These are phyloP conservation scores for Therioaphis trifolii DNA, from an alignment of 2,888 invertebrate genomes.

Conservation along the genomic window DNA sequence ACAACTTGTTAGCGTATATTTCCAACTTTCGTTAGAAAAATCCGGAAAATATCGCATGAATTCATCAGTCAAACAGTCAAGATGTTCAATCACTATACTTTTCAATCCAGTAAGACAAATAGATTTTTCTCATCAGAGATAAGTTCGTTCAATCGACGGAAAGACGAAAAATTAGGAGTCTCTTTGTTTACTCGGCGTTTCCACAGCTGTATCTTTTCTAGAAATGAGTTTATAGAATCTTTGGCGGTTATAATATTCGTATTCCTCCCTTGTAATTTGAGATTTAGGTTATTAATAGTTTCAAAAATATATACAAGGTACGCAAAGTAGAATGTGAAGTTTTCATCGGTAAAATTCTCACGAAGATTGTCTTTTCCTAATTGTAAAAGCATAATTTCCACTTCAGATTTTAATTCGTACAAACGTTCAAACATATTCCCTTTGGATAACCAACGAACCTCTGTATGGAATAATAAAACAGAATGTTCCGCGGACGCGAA, in stretches of 20 bases:
- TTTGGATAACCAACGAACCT: too few species aligned
- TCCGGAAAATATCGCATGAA: too few species aligned
- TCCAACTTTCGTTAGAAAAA: too few species aligned
- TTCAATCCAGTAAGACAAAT: too few species aligned
- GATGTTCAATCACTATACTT: too few species aligned
- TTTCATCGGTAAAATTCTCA: neutral
- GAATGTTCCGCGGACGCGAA: neutral
- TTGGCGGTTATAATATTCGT: neutral
- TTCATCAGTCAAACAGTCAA: too few species aligned
- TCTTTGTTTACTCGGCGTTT: neutral
- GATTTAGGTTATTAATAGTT: conserved; percentile 3
- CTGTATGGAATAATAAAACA: conserved; percentile 16
- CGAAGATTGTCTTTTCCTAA: conserved; percentile 12
- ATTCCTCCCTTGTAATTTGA: conserved; percentile 9
- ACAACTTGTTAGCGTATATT: too few species aligned
- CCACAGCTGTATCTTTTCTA: conserved; percentile 11
- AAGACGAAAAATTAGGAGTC: too few species aligned
- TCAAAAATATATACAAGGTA: neutral
- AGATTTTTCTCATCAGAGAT: too few species aligned
- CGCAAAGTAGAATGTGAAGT: conserved; percentile 5
- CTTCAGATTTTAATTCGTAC: conserved; percentile 2
- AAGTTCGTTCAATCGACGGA: too few species aligned
- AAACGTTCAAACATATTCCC: conserved; percentile 4
- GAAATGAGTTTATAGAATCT: neutral
- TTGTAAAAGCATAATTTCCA: conserved; percentile 16